These are phyloP conservation scores for Tauraco hartlaubi DNA, from an alignment of 2,797 vertebrate species.

Conservation along the genomic window DNA sequence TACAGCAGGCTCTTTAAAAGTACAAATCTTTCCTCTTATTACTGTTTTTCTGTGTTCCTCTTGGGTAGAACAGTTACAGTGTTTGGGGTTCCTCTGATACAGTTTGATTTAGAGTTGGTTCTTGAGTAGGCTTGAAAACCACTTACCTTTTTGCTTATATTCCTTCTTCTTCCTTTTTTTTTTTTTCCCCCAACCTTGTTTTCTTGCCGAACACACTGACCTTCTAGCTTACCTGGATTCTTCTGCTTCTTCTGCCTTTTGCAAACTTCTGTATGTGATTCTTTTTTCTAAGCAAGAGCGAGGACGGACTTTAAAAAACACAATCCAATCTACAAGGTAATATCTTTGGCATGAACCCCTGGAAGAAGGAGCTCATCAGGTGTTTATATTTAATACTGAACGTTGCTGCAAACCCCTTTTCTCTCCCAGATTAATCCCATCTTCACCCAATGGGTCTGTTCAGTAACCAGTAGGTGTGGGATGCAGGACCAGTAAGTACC, in stretches of 20 bases:
- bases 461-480: neutral
- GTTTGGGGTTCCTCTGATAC: neutral
- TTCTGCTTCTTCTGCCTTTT: constrained; percentile 67
- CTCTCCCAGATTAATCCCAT: neutral
- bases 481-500: neutral
- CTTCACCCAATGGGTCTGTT: neutral
- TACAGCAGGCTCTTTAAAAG: neutral
- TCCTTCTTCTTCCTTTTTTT: constrained; percentile 37
- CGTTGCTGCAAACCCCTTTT: neutral
- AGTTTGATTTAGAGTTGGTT: neutral
- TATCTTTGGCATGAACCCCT: neutral
- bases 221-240: constrained; percentile 55
- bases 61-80: neutral
- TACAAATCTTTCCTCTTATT: neutral
- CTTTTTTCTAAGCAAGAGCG: constrained; percentile 56
- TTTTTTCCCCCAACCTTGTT: neutral
- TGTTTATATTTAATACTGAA: neutral
- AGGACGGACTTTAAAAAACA: constrained; percentile 48
- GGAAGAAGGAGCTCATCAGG: neutral
- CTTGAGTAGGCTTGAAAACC: neutral
- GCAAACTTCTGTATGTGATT: constrained; percentile 37
- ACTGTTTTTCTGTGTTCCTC: neutral
- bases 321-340: constrained; percentile 71
- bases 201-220: constrained; percentile 51
- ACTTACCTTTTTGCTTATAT: constrained; percentile 34